phyloP scores from a whole-genome alignment of 2,113 vertebrate genomes.

The Henicopernis longicauda region DNA sequence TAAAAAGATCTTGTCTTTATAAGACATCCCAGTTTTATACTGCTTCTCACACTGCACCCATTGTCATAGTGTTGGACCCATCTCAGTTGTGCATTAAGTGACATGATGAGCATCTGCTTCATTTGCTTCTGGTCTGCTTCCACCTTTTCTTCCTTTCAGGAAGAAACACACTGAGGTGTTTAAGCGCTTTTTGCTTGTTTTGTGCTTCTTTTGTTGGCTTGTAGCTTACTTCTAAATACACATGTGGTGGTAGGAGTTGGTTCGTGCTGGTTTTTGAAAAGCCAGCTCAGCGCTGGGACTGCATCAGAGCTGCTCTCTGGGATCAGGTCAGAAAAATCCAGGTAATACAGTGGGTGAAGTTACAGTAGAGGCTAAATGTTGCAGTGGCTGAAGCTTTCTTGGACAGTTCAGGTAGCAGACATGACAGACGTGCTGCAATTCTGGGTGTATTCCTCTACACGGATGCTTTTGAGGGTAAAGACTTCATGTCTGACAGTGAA shows the following conservation, averaged over 20 bases:
- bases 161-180: neutral
- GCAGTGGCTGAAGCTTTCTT: neutral
- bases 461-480: neutral
- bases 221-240: neutral
- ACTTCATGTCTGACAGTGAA: neutral
- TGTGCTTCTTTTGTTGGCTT: neutral
- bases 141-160: neutral
- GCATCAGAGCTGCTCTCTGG: neutral
- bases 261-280: neutral
- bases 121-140: neutral
- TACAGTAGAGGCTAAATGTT: neutral
- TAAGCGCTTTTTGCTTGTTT: neutral
- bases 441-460: neutral
- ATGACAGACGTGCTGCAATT: neutral
- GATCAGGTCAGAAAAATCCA: neutral
- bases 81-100: neutral
- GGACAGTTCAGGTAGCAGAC: neutral
- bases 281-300: neutral
- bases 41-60: neutral
- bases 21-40: neutral
- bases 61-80: accelerated
- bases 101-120: neutral
- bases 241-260: neutral
- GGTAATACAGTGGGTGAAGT: neutral
- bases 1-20: neutral